Base-by-base conservation (phyloP, 2,888 invertebrate genomes). In the Cosmopolites sordidus region DNA sequence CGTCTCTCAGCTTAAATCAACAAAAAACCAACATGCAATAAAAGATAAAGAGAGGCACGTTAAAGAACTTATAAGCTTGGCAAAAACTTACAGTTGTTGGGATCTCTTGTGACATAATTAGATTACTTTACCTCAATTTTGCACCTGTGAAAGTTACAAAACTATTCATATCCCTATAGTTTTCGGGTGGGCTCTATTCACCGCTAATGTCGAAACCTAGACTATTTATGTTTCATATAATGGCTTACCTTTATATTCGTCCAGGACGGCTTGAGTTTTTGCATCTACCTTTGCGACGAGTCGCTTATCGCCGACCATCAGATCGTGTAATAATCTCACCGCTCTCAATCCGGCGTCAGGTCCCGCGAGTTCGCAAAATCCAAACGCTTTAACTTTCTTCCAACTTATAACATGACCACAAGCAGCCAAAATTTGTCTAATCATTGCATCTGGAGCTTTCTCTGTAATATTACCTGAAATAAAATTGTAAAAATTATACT, bases 341-440 rank as follows among this genome's bases (percentile, higher is more conserved):
- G 97, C 95, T 60, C 98, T 81, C 62, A 98, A 79, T 37, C 97
- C 98, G 15, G 96, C 91, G 76, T 96, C 95, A 14, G 98, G 96
- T 53, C 91, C 88, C 61, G 91, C 92, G 75, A 92, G 93, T 78
- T 98, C 98, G 77, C 97, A 95, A 78, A 98, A 99, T 8, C 98
- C 98, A 76, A 98, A 98, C 1, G 92, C 93, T 72, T 94, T 92
- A 14, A 98, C 96, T 55, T 98, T 82, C 76, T 98, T 98, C 99
- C 99, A 99, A 65, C 89, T 91, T 11, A 92, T 80, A 44, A 99
- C 94, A 57, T 88, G 87, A 2, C 99, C 99, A 78, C 97, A 98
- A 48, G 93, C 87, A 69, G 87, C 85, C 47, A 99, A 78, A 69
- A 99, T 86, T 64, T 91, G 89, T 62, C 95, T 84, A 33, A 99